These are phyloP conservation scores for Cyclophora albipunctata DNA, from an alignment of 2,888 invertebrate genomes.

Conservation along the genomic window DNA sequence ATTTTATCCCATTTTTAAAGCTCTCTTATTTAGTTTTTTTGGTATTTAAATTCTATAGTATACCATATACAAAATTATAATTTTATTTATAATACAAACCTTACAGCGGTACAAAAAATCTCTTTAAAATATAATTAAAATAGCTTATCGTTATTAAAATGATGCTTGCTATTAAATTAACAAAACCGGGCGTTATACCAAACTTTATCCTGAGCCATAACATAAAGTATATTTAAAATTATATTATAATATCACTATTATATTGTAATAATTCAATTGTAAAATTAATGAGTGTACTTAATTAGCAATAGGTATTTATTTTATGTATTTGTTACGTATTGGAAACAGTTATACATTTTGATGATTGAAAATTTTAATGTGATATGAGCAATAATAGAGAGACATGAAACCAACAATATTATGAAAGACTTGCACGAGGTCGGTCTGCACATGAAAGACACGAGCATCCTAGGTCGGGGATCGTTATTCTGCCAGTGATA, in stretches of 20 bases:
- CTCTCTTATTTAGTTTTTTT: constrained; percentile 50
- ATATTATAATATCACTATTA: constrained; percentile 25
- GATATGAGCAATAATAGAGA: constrained; percentile 73
- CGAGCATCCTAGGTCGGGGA: constrained; percentile 27
- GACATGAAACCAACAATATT: constrained; percentile 51
- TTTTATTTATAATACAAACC: constrained; percentile 11
- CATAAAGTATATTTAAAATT: constrained; percentile 41
- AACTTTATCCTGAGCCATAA: constrained; percentile 50
- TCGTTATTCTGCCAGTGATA: constrained; percentile 46
- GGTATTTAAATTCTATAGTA: constrained; percentile 17
- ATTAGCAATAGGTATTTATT: constrained; percentile 69
- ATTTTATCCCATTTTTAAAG: constrained; percentile 51
- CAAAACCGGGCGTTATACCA: constrained; percentile 29
- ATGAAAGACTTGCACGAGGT: constrained; percentile 36
- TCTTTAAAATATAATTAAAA: constrained; percentile 8
- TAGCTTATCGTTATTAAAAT: constrained; percentile 7
- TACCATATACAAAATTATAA: constrained; percentile 10
- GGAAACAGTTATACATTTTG: constrained; percentile 46
- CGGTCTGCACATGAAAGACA: constrained; percentile 48
- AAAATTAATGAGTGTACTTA: constrained; percentile 64
- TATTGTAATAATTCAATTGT: constrained; percentile 30
- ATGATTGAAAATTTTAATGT: constrained; percentile 54
- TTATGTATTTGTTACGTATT: constrained; percentile 61
- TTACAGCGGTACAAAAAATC: constrained; percentile 19
- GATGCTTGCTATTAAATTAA: constrained; percentile 21